Conservation (phyloP, 1,140 invertebrate genomes). For the Drosophila ironensis region DNA sequence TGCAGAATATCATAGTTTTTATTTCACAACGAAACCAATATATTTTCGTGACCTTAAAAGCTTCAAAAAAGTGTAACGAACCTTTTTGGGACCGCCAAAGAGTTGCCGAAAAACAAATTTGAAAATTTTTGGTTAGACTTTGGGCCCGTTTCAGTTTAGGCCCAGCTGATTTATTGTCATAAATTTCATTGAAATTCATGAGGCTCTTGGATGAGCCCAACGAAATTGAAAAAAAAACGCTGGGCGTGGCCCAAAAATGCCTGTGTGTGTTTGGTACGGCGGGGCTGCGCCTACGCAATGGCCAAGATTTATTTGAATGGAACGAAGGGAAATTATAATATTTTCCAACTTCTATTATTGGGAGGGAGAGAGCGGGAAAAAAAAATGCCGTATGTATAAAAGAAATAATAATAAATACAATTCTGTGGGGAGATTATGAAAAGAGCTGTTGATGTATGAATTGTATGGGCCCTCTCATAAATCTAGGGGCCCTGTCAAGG, state of each 20-base stretch:
- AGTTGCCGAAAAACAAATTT: slow-evolving; percentile 21
- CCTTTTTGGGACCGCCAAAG: slow-evolving; percentile 9
- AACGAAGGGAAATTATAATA: slow-evolving; percentile 72
- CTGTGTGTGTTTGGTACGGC: slow-evolving; percentile 26
- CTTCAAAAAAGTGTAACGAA: background rate
- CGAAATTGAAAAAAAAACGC: slow-evolving; percentile 1
- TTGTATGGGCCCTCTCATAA: slow-evolving; percentile 60
- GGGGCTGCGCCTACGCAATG: slow-evolving; percentile 43
- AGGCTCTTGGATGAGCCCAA: slow-evolving; percentile 30
- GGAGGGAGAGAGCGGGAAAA: background rate
- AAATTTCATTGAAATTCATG: slow-evolving; percentile 56
- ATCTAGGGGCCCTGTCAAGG: slow-evolving; percentile 60
- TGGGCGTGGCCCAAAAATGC: slow-evolving; percentile 38
- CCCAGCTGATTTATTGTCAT: slow-evolving; percentile 46
- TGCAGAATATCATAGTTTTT: too few species aligned
- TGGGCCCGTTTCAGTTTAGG: slow-evolving; percentile 24
- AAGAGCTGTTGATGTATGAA: slow-evolving; percentile 75
- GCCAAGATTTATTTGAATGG: slow-evolving; percentile 61
- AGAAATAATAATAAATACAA: slow-evolving; percentile 44
- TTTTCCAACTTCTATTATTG: slow-evolving; percentile 48
- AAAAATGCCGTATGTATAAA: slow-evolving; percentile 15
- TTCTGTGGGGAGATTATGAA: slow-evolving; percentile 65
- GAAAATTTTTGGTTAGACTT: too few species aligned
- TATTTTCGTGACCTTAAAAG: background rate
- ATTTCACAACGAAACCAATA: too few species aligned